Base-by-base conservation (phyloP, 2,888 invertebrate species). In the Standfussiana lucernea region DNA sequence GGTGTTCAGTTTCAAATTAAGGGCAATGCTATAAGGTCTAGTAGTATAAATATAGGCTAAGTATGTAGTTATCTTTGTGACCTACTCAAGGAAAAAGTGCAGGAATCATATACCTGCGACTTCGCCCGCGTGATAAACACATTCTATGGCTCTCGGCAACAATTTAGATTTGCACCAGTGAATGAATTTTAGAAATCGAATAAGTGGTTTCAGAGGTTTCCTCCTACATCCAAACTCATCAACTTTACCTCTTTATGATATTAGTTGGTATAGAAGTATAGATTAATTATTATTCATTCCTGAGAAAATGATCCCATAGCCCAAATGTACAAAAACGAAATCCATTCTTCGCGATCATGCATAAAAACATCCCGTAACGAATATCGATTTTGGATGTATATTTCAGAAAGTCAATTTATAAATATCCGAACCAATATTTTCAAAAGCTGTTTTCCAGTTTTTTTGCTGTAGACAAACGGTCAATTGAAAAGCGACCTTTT, bases 401-500 rank as follows among this genome's bases (percentile, higher is more conserved):
- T 13, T 62, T n/a, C n/a, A 59, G 11, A 15, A 56, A 56, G 21
- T 45, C 18, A 10, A 56, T 56, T 42, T 45, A 28, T 47, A 50
- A 45, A 40, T 53, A 32, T 66, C 24, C 18, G 37, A 45, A 56
- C 8, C 21, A 64, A 76, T 78, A 67, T 56, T 66, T 77, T 37
- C 45, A 76, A 59, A 37, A 28, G 21, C 32, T 40, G 68, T n/a
- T n/a, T 40, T 45, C 45, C n/a, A 47, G 7, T 21, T 32, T 47
- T 47, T 74, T 76, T 56, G 24, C 21, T 45, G 7, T 32, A 47
- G 37, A 40, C n/a, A 45, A 78, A 76, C n/a, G 15, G 24, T 67
- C 78, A 77, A 77, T 56, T 45, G 59, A 67, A 50, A 77, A 70
- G 35, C 35, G 28, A 76, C 61, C 59, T 61, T 77, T 61, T 42